Conservation (phyloP, 2,888 invertebrate genomes). For the Drosophila mimetica region DNA sequence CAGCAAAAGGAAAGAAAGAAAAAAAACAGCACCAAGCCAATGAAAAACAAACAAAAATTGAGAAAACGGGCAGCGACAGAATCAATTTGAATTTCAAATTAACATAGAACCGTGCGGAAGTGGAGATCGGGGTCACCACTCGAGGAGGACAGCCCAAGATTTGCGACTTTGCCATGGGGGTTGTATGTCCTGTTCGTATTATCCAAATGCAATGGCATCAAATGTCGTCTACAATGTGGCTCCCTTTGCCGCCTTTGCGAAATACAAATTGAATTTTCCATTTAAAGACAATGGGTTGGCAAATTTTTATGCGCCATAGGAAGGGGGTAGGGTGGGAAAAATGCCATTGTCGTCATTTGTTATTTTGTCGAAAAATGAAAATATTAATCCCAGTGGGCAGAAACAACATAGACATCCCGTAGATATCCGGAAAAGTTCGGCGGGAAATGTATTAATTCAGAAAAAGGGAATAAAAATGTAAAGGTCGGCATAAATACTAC, state of each 20-base stretch:
- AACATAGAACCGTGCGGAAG: constrained; percentile 41
- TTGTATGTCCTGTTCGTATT: constrained; percentile 7
- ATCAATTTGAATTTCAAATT: constrained; percentile 78
- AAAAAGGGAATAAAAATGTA: too few species aligned
- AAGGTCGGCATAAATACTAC: too few species aligned
- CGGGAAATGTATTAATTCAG: neutral
- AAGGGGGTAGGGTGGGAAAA: neutral
- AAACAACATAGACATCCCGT: neutral
- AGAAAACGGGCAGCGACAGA: constrained; percentile 45
- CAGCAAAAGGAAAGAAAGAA: neutral
- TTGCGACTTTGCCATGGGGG: constrained; percentile 46
- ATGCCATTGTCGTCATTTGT: constrained; percentile 57
- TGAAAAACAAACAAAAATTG: constrained; percentile 59
- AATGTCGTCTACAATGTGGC: constrained; percentile 59
- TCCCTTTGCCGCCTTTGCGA: constrained; percentile 47
- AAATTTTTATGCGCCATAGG: constrained; percentile 48
- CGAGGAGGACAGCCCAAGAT: constrained; percentile 38
- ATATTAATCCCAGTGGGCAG: constrained; percentile 70
- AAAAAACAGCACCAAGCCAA: constrained; percentile 28
- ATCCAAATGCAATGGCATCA: constrained; percentile 65
- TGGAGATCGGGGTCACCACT: constrained; percentile 7
- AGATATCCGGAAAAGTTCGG: neutral
- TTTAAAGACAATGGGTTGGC: constrained; percentile 68
- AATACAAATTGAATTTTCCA: constrained; percentile 73
- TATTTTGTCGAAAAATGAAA: constrained; percentile 67